Percentiles rank a stretch among this genome's conserved stretches.
These are phyloP conservation scores for Anisognathus igniventris DNA, from an alignment of 2,797 vertebrate species.

Conservation along the genomic window DNA sequence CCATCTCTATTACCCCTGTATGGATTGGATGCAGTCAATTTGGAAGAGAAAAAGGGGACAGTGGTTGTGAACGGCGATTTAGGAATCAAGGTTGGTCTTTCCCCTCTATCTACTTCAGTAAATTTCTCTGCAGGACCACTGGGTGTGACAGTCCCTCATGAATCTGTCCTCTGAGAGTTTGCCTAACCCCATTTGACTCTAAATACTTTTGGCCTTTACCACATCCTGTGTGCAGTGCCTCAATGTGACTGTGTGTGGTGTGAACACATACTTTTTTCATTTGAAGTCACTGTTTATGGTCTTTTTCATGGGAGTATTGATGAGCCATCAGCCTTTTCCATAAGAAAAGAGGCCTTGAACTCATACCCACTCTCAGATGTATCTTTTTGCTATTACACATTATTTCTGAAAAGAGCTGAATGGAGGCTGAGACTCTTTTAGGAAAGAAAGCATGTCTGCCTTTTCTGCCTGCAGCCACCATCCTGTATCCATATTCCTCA, in stretches of 20 bases:
- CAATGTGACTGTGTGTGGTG: neutral
- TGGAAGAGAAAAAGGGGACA: neutral
- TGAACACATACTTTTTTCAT: neutral
- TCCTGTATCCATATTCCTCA: neutral
- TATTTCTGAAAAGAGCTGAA: neutral
- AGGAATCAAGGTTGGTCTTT: neutral
- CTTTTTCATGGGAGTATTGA: neutral
- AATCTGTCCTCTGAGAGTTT: neutral
- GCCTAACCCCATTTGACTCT: neutral
- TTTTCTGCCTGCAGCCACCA: neutral
- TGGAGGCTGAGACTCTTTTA: neutral
- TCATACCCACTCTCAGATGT: neutral
- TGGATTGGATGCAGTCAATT: neutral
- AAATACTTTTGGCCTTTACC: neutral
- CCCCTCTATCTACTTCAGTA: accelerated
- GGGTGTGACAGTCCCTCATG: neutral
- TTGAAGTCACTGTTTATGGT: neutral
- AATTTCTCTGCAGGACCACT: neutral
- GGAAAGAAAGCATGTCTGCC: neutral
- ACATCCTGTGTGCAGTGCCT: neutral
- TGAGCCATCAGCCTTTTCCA: neutral
- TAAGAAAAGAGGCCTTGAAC: neutral
- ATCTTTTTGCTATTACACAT: neutral
- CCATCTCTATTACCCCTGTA: neutral
- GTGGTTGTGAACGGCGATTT: neutral